These are phyloP conservation scores for Calliphora vomitoria DNA, from an alignment of 2,888 invertebrate genomes.

Conservation along the genomic window DNA sequence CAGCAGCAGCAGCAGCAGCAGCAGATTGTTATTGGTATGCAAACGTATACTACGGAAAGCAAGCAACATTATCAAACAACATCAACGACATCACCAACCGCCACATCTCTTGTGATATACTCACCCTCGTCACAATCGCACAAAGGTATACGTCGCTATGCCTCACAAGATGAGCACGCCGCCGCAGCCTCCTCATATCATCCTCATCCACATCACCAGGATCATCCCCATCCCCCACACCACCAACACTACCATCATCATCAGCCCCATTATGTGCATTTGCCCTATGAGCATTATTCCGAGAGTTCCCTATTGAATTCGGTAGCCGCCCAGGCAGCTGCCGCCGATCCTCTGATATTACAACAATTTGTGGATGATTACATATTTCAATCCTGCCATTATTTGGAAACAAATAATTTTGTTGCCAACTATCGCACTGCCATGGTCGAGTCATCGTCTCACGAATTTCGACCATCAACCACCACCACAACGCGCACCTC, in stretches of 20 bases:
- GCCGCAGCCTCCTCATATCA: constrained; percentile 58
- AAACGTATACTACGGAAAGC: constrained; percentile 74
- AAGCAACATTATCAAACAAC: constrained; percentile 72
- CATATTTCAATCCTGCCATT: constrained; percentile 83
- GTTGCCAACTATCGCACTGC: constrained; percentile 84
- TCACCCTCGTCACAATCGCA: constrained; percentile 82
- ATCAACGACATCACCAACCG: constrained; percentile 78
- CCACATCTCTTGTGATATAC: constrained; percentile 81
- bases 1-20: constrained; percentile 42
- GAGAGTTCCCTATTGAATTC: constrained; percentile 66
- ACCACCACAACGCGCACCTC: constrained; percentile 79
- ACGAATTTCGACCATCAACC: constrained; percentile 83
- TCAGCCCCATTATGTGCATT: constrained; percentile 74
- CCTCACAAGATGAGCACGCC: constrained; percentile 75
- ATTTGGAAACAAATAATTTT: constrained; percentile 84
- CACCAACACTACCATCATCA: constrained; percentile 69
- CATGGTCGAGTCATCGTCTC: constrained; percentile 83
- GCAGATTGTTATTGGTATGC: constrained; percentile 70
- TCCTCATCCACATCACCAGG: constrained; percentile 55
- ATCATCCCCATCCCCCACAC: constrained; percentile 37
- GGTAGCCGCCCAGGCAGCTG: constrained; percentile 69
- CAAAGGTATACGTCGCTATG: constrained; percentile 78
- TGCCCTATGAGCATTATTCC: constrained; percentile 74
- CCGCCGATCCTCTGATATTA: constrained; percentile 73
- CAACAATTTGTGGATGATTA: constrained; percentile 83